A percentile compares a stretch with the other conserved stretches of the same genome.
Conservation (phyloP, 2,888 invertebrate species). For the Corythucha ciliata region DNA sequence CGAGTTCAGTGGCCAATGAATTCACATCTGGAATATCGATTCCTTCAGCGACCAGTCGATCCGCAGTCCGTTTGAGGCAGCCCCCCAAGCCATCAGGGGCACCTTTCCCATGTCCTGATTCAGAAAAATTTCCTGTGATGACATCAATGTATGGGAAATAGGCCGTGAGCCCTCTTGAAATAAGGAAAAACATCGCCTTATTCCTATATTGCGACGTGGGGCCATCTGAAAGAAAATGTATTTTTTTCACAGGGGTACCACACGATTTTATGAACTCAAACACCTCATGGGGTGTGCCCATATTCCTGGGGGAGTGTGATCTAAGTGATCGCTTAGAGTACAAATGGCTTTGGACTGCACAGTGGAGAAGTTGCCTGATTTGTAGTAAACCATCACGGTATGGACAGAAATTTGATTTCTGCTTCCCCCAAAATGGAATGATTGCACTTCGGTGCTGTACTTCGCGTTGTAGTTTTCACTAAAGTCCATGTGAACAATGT, state of each 20-base stretch:
- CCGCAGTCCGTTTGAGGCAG: slow-evolving; percentile 36
- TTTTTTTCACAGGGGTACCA: slow-evolving; percentile 1
- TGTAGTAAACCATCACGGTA: background rate
- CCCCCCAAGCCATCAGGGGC: slow-evolving; percentile 39
- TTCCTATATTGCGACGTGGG: slow-evolving; percentile 40
- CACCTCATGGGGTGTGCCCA: slow-evolving; percentile 7
- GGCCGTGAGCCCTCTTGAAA: slow-evolving; percentile 31
- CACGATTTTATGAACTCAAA: background rate
- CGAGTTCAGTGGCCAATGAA: background rate
- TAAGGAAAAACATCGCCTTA: slow-evolving; percentile 40
- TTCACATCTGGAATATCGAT: slow-evolving; percentile 21
- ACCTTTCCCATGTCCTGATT: slow-evolving; percentile 32
- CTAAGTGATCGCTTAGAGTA: slow-evolving; percentile 6
- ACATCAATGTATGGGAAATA: slow-evolving; percentile 5
- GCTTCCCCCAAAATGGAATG: too few relatives aligned
- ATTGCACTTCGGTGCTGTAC: background rate
- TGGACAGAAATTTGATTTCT: too few relatives aligned
- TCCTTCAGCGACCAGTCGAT: slow-evolving; percentile 23
- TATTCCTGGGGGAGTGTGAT: background rate
- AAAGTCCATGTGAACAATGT: slow-evolving; percentile 9
- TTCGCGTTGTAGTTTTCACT: slow-evolving; percentile 1
- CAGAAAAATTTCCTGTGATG: slow-evolving; percentile 8
- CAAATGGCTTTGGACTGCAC: slow-evolving; percentile 1
- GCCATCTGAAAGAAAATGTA: slow-evolving; percentile 40
- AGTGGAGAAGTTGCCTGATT: background rate